Evolutionary conservation across 92 coral and sea anemone genomes (phyloP), one percentile per base, ranked within the genome.

Genomic region (Desmophyllum pertusum): DNA sequence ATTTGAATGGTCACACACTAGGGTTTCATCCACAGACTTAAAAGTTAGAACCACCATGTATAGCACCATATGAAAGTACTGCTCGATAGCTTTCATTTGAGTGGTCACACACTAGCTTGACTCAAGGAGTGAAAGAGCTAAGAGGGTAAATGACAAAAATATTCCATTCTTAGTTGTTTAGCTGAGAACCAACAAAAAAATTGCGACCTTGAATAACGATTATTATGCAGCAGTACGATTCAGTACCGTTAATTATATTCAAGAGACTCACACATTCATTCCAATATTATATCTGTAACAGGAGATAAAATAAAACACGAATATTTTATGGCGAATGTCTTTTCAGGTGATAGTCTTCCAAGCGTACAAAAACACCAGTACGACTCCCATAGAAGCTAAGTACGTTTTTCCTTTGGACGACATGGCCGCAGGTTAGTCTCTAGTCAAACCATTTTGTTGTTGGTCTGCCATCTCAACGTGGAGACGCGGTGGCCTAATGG

Each of bases 331-430:
- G n/a, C n/a, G n/a, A n/a, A n/a, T n/a, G n/a, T 57, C 29, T 10
- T 33, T 25, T 25, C 48, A 94, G 94, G 99, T 96, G 70, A 94
- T 96, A 17, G 98, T 96, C 23, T 85, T 96, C 66, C 99, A 96
- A 76, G 90, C 91, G 38, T 96, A 96, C 87, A 92, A 88, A 81
- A 96, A 96, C 84, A 88, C 84, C 92, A 92, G 95, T 65, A 65
- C 91, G 2, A 80, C 93, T 14, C 96, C 99, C 23, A 96, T 96
- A 19, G 99, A 96, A 80, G 99, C 99, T 25, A 96, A 96, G 73
- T 96, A 92, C 70, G 99, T 96, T 11, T 96, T 96, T 37, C 99
- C 99, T 8, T 68, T 96, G 79, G 99, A 96, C 61, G 99, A 96
- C 77, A 94, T 90, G 99, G 98, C 99, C 2, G 99, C 98, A 52